Percentiles rank a stretch among this genome's conserved stretches.
These are phyloP conservation scores for Pipistrellus pipistrellus DNA, from an alignment of 2,797 vertebrate genomes.

Conservation along the genomic window DNA sequence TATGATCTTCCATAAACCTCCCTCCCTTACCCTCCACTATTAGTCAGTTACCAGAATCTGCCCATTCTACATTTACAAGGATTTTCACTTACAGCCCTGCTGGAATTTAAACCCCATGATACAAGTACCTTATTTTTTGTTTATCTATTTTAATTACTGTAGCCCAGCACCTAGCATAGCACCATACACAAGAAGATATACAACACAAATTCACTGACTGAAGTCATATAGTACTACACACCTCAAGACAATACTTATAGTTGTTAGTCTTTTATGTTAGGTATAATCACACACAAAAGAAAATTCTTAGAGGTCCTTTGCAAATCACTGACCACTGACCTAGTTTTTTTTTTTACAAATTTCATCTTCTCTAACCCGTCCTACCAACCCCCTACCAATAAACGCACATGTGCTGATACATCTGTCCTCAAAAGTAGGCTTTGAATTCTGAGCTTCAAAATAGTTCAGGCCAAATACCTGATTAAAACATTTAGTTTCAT, in stretches of 20 bases:
- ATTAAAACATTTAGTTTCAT: conserved; percentile 56
- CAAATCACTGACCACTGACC: background rate
- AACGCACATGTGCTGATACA: background rate
- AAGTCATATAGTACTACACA: background rate
- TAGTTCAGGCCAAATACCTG: conserved; percentile 56
- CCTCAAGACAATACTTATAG: background rate
- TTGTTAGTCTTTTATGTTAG: background rate
- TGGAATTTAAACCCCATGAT: background rate
- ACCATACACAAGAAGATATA: background rate
- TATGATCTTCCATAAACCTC: background rate
- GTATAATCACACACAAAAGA: background rate
- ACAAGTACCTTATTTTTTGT: background rate
- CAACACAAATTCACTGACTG: background rate
- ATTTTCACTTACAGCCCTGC: background rate
- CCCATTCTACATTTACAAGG: background rate
- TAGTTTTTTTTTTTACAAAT: background rate
- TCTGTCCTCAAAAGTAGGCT: background rate
- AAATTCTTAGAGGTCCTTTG: background rate
- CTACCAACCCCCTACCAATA: background rate
- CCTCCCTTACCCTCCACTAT: background rate
- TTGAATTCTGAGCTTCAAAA: background rate
- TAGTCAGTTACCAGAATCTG: background rate
- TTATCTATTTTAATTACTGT: background rate
- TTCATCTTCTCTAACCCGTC: background rate
- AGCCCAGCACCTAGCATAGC: background rate